These are phyloP conservation scores for Globodera rostochiensis DNA, from an alignment of 1,140 invertebrate species.

Conservation along the genomic window DNA sequence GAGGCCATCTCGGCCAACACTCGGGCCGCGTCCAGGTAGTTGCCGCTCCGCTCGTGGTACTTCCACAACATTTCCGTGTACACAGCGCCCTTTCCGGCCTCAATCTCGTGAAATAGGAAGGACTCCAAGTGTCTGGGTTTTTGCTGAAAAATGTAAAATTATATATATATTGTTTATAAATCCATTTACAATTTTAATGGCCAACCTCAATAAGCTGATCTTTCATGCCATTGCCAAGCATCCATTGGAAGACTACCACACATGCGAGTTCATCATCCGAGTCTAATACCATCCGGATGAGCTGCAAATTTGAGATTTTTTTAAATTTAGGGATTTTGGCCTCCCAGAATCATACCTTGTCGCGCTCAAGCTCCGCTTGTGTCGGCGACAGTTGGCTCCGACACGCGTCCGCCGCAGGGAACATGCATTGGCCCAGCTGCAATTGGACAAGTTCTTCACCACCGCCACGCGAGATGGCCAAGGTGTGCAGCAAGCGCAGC, in stretches of 20 bases:
- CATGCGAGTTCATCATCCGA: slow-evolving; percentile 84
- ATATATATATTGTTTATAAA: slow-evolving; percentile 8
- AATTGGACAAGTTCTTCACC: slow-evolving; percentile 3
- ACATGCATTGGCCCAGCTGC: slow-evolving; percentile 26
- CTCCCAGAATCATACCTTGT: slow-evolving; percentile 4
- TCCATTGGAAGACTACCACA: slow-evolving; percentile 88
- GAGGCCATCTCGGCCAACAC: slow-evolving; percentile 83
- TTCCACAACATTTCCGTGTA: slow-evolving; percentile 86
- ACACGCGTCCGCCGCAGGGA: slow-evolving; percentile 34
- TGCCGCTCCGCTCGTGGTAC: slow-evolving; percentile 87
- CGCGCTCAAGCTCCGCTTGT: slow-evolving; percentile 71
- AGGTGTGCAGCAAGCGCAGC: slow-evolving; percentile 26
- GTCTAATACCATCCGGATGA: slow-evolving; percentile 67
- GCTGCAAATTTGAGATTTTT: background rate
- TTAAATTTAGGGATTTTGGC: background rate
- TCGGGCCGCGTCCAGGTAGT: slow-evolving; percentile 88
- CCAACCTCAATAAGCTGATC: slow-evolving; percentile 74
- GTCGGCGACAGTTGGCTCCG: slow-evolving; percentile 48
- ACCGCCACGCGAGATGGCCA: slow-evolving; percentile 9
- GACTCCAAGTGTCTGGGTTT: slow-evolving; percentile 79
- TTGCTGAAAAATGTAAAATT: slow-evolving; percentile 64
- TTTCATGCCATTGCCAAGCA: slow-evolving; percentile 73
- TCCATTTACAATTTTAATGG: slow-evolving; percentile 41
- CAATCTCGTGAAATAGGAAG: slow-evolving; percentile 71
- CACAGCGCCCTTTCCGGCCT: slow-evolving; percentile 38